A percentile compares a stretch with the other conserved stretches of the same genome.
Conservation (phyloP, 1,140 invertebrate species). For the Aphis craccivora region DNA sequence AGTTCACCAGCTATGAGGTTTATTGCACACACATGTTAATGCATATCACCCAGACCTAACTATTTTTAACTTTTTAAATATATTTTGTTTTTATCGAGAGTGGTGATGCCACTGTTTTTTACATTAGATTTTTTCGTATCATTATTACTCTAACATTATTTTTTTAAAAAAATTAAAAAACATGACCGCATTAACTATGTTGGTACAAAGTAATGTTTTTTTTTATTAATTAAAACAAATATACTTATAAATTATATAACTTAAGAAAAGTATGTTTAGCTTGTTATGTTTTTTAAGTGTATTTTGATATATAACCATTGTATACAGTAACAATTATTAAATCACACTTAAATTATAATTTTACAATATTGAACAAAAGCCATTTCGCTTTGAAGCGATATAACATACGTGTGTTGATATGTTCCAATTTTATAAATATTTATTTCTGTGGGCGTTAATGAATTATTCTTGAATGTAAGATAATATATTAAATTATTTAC, state of each 20-base stretch:
- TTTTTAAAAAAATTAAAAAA: neutral
- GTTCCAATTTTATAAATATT: slow-evolving; percentile 34
- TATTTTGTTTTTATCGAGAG: slow-evolving; percentile 42
- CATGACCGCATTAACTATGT: slow-evolving; percentile 1
- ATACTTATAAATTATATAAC: slow-evolving; percentile 37
- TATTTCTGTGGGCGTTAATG: slow-evolving; percentile 29
- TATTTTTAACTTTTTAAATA: slow-evolving; percentile 34
- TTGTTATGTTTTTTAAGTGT: slow-evolving; percentile 40
- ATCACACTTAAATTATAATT: slow-evolving; percentile 28
- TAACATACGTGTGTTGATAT: slow-evolving; percentile 33
- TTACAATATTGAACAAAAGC: slow-evolving; percentile 11
- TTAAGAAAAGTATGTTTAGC: slow-evolving; percentile 36
- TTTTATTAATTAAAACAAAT: slow-evolving; percentile 47
- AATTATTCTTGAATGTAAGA: slow-evolving; percentile 44
- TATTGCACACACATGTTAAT: slow-evolving; percentile 25
- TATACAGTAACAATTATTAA: slow-evolving; percentile 53
- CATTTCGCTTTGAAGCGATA: slow-evolving; percentile 14
- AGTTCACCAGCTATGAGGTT: slow-evolving; percentile 49
- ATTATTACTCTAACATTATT: neutral
- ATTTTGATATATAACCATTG: slow-evolving; percentile 51
- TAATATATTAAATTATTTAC: slow-evolving; percentile 29
- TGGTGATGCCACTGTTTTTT: slow-evolving; percentile 38
- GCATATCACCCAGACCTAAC: neutral
- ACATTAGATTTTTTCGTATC: slow-evolving; percentile 9
- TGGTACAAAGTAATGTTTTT: slow-evolving; percentile 22